Conservation (phyloP, 2,888 invertebrate genomes). For the Aleiodes alternator region DNA sequence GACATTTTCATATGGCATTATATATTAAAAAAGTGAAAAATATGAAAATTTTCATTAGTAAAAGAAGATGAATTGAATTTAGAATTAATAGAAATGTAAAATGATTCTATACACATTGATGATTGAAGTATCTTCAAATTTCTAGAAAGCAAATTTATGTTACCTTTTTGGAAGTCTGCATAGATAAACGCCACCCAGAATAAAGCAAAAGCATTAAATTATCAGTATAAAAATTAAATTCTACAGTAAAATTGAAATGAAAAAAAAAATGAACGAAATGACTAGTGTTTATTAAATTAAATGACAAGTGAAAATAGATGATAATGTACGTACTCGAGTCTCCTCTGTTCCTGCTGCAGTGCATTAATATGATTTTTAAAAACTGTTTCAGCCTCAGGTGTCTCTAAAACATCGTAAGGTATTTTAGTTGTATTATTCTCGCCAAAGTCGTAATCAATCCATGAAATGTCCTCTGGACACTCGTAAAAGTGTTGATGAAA, state of each 20-base stretch:
- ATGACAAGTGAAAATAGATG: constrained; percentile 2
- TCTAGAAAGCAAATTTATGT: constrained; percentile 47
- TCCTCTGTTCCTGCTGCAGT: constrained; percentile 93
- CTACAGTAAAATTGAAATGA: neutral
- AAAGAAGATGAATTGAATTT: neutral
- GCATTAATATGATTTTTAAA: constrained; percentile 94
- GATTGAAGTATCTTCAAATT: constrained; percentile 15
- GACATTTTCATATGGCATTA: constrained; percentile 28
- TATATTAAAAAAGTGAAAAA: neutral
- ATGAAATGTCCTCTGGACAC: constrained; percentile 85
- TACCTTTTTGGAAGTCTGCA: constrained; percentile 80
- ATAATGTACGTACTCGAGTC: constrained; percentile 86
- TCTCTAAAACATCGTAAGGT: constrained; percentile 93
- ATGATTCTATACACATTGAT: constrained; percentile 12
- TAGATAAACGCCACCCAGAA: constrained; percentile 74
- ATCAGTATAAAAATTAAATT: constrained; percentile 39
- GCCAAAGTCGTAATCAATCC: constrained; percentile 84
- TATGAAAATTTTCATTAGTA: neutral
- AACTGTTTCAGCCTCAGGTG: constrained; percentile 93
- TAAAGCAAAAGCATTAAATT: constrained; percentile 73
- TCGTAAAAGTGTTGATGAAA: constrained; percentile 95
- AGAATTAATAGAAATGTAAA: neutral
- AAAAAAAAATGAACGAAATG: neutral
- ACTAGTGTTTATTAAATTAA: neutral
- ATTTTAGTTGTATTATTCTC: constrained; percentile 87